Evolutionary conservation across 2,888 invertebrate genomes (phyloP).

Genomic region (Acrobasis consociella): DNA sequence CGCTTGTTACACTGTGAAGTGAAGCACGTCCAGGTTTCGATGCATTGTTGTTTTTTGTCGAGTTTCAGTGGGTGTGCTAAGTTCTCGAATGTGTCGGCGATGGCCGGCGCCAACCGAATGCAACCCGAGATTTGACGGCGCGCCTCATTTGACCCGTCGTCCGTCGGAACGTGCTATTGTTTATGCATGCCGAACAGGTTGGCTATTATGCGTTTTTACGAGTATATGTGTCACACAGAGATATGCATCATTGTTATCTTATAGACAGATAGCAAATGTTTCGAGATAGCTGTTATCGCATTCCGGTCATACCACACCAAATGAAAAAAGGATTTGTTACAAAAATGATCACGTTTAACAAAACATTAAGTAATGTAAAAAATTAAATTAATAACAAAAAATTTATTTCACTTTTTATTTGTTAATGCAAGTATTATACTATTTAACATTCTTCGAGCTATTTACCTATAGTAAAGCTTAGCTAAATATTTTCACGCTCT

Average conservation of each 20-base stretch:
- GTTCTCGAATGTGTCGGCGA: constrained; percentile 63
- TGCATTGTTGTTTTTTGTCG: constrained; percentile 60
- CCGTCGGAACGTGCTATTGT: constrained; percentile 67
- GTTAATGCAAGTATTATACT: not conserved
- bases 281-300: constrained; percentile 12
- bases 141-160: constrained; percentile 75
- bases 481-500: not conserved
- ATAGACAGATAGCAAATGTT: constrained; percentile 27
- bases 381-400: not conserved
- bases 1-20: constrained; percentile 67
- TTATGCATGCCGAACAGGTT: constrained; percentile 62
- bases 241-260: constrained; percentile 40
- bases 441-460: not conserved
- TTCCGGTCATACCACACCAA: not conserved
- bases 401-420: no score
- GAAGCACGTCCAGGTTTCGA: constrained; percentile 62
- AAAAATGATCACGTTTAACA: not conserved
- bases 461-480: not conserved
- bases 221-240: constrained; percentile 47
- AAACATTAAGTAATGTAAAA: not conserved
- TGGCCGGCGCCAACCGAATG: constrained; percentile 72
- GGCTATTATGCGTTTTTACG: constrained; percentile 55
- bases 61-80: constrained; percentile 66
- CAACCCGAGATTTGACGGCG: constrained; percentile 75
- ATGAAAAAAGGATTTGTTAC: not conserved